Percentiles rank a stretch among this genome's conserved stretches.
These are phyloP conservation scores for Diprion similis DNA, from an alignment of 1,140 invertebrate genomes.

Conservation along the genomic window DNA sequence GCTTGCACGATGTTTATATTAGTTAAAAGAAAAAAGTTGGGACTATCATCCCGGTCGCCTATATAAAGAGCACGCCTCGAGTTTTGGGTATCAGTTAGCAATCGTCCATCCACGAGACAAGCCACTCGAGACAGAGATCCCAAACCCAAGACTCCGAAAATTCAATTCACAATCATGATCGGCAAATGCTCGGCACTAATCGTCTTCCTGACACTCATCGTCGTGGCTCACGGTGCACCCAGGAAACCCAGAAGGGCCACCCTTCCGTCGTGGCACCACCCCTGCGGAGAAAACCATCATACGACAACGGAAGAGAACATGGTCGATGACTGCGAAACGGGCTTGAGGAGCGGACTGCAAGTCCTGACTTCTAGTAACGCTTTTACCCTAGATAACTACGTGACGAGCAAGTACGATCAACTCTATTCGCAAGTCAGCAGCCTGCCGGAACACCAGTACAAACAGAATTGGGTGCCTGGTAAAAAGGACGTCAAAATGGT, in stretches of 20 bases:
- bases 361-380: too few relatives aligned
- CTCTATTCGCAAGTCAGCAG: constrained; percentile 20
- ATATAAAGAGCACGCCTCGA: constrained; percentile 56
- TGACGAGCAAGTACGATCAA: neutral
- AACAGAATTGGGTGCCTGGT: constrained; percentile 58
- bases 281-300: constrained; percentile 40
- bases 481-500: constrained; percentile 47
- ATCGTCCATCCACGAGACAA: constrained; percentile 35
- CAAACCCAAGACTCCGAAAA: constrained; percentile 9
- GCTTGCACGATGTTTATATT: neutral
- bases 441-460: constrained; percentile 55
- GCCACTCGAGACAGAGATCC: constrained; percentile 23
- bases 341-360: too few relatives aligned
- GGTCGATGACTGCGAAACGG: neutral
- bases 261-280: constrained; percentile 47
- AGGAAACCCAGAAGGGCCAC: constrained; percentile 22
- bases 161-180: neutral
- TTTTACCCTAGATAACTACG: too few relatives aligned
- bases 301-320: neutral
- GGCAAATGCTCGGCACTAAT: neutral
- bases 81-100: constrained; percentile 58
- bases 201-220: neutral
- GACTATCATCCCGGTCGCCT: constrained; percentile 23
- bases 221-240: constrained; percentile 17
- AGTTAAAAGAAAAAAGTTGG: constrained; percentile 1